Evolutionary conservation across 2,113 vertebrate species (phyloP).

Genomic region (Neodon shergylaensis): DNA sequence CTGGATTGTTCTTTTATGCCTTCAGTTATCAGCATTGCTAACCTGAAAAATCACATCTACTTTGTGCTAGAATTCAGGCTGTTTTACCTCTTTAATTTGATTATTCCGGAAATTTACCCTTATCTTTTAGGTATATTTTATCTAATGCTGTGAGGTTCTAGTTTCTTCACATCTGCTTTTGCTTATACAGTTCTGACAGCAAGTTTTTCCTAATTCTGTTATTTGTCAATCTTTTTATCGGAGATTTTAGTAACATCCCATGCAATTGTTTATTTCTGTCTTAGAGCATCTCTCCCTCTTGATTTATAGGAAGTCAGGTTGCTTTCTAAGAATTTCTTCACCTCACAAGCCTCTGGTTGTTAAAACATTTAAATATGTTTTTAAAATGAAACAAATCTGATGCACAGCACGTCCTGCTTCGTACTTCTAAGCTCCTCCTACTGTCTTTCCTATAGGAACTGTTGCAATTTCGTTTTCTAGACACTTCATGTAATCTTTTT

Average conservation of each 20-base stretch:
- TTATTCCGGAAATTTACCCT: neutral
- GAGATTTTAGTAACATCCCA: neutral
- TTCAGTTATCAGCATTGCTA: neutral
- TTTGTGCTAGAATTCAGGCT: neutral
- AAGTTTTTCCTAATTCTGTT: neutral
- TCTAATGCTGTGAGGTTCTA: neutral
- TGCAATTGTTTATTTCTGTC: neutral
- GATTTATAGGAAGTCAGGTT: neutral
- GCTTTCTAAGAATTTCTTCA: neutral
- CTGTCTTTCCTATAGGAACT: neutral
- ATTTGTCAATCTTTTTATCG: neutral
- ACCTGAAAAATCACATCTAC: neutral
- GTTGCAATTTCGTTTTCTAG: neutral
- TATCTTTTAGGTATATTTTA: neutral
- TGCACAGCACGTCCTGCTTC: neutral
- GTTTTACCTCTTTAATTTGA: neutral
- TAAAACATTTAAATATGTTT: neutral
- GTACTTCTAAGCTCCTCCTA: neutral
- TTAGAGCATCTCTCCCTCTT: neutral
- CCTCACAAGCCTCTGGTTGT: neutral
- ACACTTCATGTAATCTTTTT: neutral
- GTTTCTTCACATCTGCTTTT: neutral
- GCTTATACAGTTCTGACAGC: neutral
- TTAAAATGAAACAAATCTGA: neutral
- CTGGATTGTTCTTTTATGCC: neutral